These are phyloP conservation scores for Cyclophora albipunctata DNA, from an alignment of 2,888 invertebrate genomes.

Conservation along the genomic window DNA sequence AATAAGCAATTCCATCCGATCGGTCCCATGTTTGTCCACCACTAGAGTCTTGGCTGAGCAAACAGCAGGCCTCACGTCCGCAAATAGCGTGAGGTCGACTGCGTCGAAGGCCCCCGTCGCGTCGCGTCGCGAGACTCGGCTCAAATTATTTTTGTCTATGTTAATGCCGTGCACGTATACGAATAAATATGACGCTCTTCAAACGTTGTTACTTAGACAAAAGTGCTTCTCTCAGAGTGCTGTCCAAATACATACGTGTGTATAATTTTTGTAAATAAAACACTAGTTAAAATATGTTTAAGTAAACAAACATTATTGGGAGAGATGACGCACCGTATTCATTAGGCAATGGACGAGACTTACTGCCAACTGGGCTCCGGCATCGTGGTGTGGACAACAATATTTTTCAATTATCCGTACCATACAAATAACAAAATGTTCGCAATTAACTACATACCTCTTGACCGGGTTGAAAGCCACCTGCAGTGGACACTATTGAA, in stretches of 20 bases:
- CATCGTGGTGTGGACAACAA: no score
- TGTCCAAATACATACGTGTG: slow-evolving; percentile 17
- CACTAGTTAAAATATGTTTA: slow-evolving; percentile 18
- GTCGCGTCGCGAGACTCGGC: slow-evolving; percentile 20
- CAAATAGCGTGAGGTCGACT: slow-evolving; percentile 69
- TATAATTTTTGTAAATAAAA: slow-evolving; percentile 24
- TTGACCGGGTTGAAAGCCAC: background rate
- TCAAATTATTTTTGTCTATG: slow-evolving; percentile 49
- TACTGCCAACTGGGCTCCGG: no score
- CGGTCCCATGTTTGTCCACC: slow-evolving; percentile 72
- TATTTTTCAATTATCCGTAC: no score
- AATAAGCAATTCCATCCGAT: slow-evolving; percentile 74
- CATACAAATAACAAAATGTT: no score
- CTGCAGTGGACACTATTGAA: background rate
- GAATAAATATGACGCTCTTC: slow-evolving; percentile 26
- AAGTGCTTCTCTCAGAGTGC: slow-evolving; percentile 23
- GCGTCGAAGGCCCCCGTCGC: slow-evolving; percentile 51
- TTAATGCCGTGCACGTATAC: slow-evolving; percentile 23
- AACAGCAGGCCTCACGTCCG: slow-evolving; percentile 71
- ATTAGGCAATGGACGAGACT: background rate
- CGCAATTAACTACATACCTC: no score
- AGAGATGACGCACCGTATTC: background rate
- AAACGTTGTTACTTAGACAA: slow-evolving; percentile 25
- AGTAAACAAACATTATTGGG: slow-evolving; percentile 3
- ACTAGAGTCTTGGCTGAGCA: slow-evolving; percentile 72